Conservation (phyloP, 2,888 invertebrate species). For the Cetonia aurata region DNA sequence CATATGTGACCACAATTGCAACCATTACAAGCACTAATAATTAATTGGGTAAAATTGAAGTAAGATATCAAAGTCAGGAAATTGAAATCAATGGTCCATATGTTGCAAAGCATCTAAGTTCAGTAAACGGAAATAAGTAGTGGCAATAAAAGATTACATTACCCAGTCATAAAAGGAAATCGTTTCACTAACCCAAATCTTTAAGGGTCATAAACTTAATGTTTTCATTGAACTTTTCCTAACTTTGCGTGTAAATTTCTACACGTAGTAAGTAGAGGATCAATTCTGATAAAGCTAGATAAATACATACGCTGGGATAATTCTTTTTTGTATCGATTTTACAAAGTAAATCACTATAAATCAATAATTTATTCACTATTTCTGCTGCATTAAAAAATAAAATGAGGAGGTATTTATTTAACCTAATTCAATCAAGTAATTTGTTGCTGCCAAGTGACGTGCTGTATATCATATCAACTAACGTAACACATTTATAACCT, state of each 20-base stretch:
- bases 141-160: conserved; percentile 1
- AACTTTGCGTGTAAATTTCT: conserved; percentile 30
- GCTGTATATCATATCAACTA: not conserved
- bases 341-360: no score
- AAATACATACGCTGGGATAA: no score
- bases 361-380: no score
- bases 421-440: not conserved
- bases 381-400: no score
- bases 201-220: conserved; percentile 28
- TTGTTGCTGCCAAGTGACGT: not conserved
- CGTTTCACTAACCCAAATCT: conserved; percentile 26
- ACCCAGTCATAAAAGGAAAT: conserved; percentile 17
- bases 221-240: conserved; percentile 17
- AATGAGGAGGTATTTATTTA: no score
- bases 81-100: not conserved
- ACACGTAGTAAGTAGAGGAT: conserved; percentile 21
- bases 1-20: no score
- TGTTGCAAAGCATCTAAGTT: no score
- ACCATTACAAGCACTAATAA: no score
- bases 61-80: not conserved
- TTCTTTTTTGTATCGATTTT: no score
- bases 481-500: not conserved
- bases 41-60: not conserved
- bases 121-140: conserved; percentile 2
- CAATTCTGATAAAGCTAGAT: conserved; percentile 7